phyloP scores from a whole-genome alignment of 2,113 vertebrate species.

The Rhadina sibilatrix region DNA sequence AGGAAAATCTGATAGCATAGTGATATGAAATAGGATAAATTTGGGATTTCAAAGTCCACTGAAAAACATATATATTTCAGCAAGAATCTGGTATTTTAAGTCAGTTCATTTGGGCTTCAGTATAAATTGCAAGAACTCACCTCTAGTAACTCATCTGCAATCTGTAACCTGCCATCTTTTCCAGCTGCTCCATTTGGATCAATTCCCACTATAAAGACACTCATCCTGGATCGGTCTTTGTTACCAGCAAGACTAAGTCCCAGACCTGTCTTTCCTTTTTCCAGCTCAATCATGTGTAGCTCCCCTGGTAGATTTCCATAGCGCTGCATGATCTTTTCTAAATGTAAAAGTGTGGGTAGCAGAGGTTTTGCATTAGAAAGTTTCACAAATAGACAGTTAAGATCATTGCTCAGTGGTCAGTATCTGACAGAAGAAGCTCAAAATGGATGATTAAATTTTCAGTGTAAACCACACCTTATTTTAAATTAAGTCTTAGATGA shows the following conservation, averaged over 20 bases:
- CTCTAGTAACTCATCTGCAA: constrained; percentile 96
- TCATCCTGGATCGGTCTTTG: constrained; percentile 93
- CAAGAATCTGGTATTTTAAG: background rate
- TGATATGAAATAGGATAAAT: background rate
- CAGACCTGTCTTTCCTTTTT: constrained; percentile 92
- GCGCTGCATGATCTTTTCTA: constrained; percentile 85
- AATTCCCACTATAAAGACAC: constrained; percentile 95
- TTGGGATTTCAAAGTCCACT: background rate
- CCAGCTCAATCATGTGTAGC: constrained; percentile 90
- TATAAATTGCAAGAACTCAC: constrained; percentile 71
- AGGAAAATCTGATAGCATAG: background rate
- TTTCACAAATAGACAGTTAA: background rate
- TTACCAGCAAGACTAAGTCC: constrained; percentile 98
- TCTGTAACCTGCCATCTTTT: constrained; percentile 87
- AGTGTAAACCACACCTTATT: background rate
- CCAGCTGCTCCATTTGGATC: constrained; percentile 92
- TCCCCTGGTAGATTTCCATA: constrained; percentile 88
- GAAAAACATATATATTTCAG: background rate
- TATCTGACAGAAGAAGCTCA: background rate
- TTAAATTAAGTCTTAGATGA: background rate
- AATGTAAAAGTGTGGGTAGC: background rate
- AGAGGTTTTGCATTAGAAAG: background rate
- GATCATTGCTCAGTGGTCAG: background rate
- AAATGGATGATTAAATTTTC: background rate
- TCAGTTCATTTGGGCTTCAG: background rate